Percentiles rank a stretch among this genome's conserved stretches.
Evolutionary conservation across 1,140 invertebrate species (phyloP).

Genomic region (Cydia fagiglandana): DNA sequence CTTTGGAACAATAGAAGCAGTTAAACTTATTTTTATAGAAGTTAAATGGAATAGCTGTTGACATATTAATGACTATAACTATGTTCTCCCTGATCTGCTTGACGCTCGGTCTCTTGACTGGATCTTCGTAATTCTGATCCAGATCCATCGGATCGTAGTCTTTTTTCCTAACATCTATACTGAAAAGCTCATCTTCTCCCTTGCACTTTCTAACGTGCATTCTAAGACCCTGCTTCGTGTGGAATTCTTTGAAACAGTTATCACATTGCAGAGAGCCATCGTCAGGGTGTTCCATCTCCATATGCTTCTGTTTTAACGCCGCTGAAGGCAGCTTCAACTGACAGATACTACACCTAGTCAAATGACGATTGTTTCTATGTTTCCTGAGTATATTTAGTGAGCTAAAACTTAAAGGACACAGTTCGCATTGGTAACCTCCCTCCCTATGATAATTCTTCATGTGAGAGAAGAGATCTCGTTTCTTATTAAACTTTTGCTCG

Average conservation of each 20-base stretch:
- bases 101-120: constrained; percentile 58
- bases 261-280: constrained; percentile 65
- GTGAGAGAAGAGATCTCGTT: constrained; percentile 67
- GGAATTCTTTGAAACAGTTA: constrained; percentile 66
- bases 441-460: constrained; percentile 72
- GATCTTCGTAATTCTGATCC: constrained; percentile 51
- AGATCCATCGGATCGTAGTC: constrained; percentile 58
- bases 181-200: constrained; percentile 49
- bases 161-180: constrained; percentile 56
- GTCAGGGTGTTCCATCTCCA: constrained; percentile 67
- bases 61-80: constrained; percentile 68
- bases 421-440: constrained; percentile 66
- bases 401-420: constrained; percentile 59
- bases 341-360: constrained; percentile 63
- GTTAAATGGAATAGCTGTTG: constrained; percentile 71
- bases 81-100: constrained; percentile 71
- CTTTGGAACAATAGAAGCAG: constrained; percentile 72
- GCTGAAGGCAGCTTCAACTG: constrained; percentile 64
- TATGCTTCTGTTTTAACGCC: constrained; percentile 66
- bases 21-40: constrained; percentile 74
- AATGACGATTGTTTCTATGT: constrained; percentile 65
- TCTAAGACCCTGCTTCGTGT: constrained; percentile 66
- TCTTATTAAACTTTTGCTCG: constrained; percentile 71
- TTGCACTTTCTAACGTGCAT: constrained; percentile 70
- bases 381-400: constrained; percentile 69